A percentile compares a stretch with the other conserved stretches of the same genome.
phyloP scores from a whole-genome alignment of 2,888 invertebrate genomes.

The Noctua janthe region DNA sequence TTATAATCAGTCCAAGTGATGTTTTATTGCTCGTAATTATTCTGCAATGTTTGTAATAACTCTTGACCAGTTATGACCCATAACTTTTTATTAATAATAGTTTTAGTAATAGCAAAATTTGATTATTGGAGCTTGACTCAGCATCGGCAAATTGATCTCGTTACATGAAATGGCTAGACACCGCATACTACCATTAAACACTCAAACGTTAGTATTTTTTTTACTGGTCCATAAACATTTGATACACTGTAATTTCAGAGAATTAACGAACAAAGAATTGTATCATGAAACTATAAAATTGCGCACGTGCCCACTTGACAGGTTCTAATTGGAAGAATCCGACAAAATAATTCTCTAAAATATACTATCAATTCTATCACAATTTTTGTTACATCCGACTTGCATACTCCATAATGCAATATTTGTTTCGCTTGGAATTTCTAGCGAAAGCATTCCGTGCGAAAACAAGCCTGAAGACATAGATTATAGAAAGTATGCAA shows the following conservation, averaged over 20 bases:
- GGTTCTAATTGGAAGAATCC: background rate
- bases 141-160: slow-evolving; percentile 46
- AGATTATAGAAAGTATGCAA: slow-evolving; percentile 59
- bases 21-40: slow-evolving; percentile 59
- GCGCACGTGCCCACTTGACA: slow-evolving; percentile 21
- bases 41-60: slow-evolving; percentile 34
- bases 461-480: slow-evolving; percentile 62
- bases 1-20: slow-evolving; percentile 50
- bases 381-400: slow-evolving; percentile 35
- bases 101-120: slow-evolving; percentile 44
- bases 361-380: slow-evolving; percentile 31
- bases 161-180: slow-evolving; percentile 43
- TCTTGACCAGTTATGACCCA: slow-evolving; percentile 26
- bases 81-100: slow-evolving; percentile 50
- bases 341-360: slow-evolving; percentile 8
- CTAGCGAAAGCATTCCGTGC: slow-evolving; percentile 49
- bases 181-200: background rate
- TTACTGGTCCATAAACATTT: background rate
- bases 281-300: slow-evolving; percentile 6
- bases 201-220: slow-evolving; percentile 46
- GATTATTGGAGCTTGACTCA: slow-evolving; percentile 55
- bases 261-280: slow-evolving; percentile 40
- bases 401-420: slow-evolving; percentile 26
- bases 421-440: slow-evolving; percentile 46
- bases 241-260: slow-evolving; percentile 23